These are phyloP conservation scores for Synergus japonicus DNA, from an alignment of 2,888 invertebrate genomes.

Conservation along the genomic window DNA sequence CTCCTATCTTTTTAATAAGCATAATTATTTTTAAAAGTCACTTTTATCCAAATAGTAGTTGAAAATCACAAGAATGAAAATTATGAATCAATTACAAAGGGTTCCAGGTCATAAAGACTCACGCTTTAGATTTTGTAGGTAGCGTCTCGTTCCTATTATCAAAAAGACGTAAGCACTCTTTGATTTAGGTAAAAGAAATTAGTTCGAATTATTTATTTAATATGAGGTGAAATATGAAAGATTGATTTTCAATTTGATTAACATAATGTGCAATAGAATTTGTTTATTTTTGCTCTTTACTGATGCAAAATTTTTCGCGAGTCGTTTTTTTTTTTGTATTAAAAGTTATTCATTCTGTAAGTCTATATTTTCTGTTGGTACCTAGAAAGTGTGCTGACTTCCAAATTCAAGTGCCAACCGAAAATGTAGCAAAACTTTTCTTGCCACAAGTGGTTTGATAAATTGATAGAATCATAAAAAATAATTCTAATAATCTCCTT, in stretches of 20 bases:
- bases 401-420: slow-evolving; percentile 3
- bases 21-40: neutral
- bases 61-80: neutral
- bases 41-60: neutral
- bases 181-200: slow-evolving; percentile 30
- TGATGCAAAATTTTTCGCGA: neutral
- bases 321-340: neutral
- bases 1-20: neutral
- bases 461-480: neutral
- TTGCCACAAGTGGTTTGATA: neutral
- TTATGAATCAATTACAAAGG: slow-evolving; percentile 30
- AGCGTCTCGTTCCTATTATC: slow-evolving; percentile 65
- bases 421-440: neutral
- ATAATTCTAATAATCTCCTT: neutral
- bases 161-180: slow-evolving; percentile 32
- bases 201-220: slow-evolving; percentile 12
- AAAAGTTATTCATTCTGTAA: neutral
- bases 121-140: slow-evolving; percentile 60
- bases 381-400: neutral
- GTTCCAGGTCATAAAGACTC: slow-evolving; percentile 55
- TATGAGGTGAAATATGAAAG: neutral
- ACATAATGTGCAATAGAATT: neutral
- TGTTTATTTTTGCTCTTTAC: neutral
- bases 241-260: slow-evolving; percentile 1
- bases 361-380: slow-evolving; percentile 3